phyloP scores from a whole-genome alignment of 1,140 invertebrate genomes.

The Thaumatotibia leucotreta region DNA sequence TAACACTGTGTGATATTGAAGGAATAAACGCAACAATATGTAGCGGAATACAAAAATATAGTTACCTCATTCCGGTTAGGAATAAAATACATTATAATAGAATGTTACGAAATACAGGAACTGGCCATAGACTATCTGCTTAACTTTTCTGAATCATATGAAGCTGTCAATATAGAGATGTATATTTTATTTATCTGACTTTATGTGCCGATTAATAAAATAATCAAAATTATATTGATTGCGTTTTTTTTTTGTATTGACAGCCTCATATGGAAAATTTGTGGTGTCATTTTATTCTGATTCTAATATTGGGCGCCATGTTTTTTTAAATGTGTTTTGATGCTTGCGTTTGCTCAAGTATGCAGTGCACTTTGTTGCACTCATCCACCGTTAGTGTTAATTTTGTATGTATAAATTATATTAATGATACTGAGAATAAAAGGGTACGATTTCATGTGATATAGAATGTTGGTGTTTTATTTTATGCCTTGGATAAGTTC shows the following conservation, averaged over 20 bases:
- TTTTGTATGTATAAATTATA: slow-evolving; percentile 62
- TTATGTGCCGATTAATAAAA: background rate
- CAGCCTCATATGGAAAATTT: background rate
- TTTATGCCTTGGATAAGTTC: too few relatives aligned
- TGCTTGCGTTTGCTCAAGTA: slow-evolving; percentile 70
- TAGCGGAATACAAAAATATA: slow-evolving; percentile 34
- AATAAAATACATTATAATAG: slow-evolving; percentile 23
- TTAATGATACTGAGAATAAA: slow-evolving; percentile 62
- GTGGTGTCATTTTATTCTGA: background rate
- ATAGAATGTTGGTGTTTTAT: slow-evolving; percentile 44
- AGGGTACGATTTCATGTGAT: slow-evolving; percentile 72
- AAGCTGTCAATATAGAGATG: background rate
- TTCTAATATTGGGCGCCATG: background rate
- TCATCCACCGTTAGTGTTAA: slow-evolving; percentile 64
- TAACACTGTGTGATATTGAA: slow-evolving; percentile 49
- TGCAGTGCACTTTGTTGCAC: slow-evolving; percentile 43
- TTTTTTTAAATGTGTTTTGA: background rate
- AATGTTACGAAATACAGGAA: slow-evolving; percentile 13
- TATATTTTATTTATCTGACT: background rate
- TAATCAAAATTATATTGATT: background rate
- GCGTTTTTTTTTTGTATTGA: background rate
- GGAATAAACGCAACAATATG: slow-evolving; percentile 34
- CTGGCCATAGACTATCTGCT: background rate
- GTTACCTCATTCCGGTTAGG: slow-evolving; percentile 43
- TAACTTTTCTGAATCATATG: background rate